Percentiles rank a stretch among this genome's conserved stretches.
phyloP scores from a whole-genome alignment of 2,888 invertebrate genomes.

The Caenorhabditis sulstoni region DNA sequence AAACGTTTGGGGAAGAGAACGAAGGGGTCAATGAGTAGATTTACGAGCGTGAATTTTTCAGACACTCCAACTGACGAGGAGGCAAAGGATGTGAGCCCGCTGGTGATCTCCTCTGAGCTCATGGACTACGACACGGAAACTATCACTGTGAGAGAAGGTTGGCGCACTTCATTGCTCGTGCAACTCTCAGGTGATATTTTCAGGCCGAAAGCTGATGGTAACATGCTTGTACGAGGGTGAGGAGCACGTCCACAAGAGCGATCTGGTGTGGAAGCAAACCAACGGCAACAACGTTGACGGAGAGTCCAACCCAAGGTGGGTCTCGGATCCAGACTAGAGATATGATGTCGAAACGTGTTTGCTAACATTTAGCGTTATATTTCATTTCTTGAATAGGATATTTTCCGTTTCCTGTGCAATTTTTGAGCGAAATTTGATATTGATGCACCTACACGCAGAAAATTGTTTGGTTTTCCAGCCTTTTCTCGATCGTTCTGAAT shows the following conservation, averaged over 20 bases:
- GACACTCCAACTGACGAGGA: conserved; percentile 27
- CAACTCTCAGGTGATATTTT: conserved; percentile 8
- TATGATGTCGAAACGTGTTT: conserved; percentile 16
- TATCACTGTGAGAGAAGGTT: conserved; percentile 63
- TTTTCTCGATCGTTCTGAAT: conserved; percentile 67
- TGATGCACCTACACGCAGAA: conserved; percentile 21
- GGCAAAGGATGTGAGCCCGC: conserved; percentile 36
- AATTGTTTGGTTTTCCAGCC: conserved; percentile 58
- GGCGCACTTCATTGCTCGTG: too few relatives aligned
- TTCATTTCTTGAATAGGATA: conserved; percentile 58
- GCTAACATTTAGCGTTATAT: conserved; percentile 27
- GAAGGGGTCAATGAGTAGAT: not conserved
- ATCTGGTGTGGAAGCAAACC: conserved; percentile 72
- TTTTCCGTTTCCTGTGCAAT: conserved; percentile 34
- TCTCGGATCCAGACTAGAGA: conserved; percentile 2
- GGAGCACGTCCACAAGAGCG: conserved; percentile 65
- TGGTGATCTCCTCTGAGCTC: conserved; percentile 53
- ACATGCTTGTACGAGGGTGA: conserved; percentile 68
- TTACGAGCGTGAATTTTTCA: conserved; percentile 6
- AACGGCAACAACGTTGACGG: conserved; percentile 70
- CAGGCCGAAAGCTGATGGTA: conserved; percentile 63
- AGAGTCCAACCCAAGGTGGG: conserved; percentile 67
- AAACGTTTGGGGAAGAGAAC: not conserved
- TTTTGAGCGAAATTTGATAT: conserved; percentile 42
- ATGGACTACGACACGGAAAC: conserved; percentile 66